Evolutionary conservation across 2,888 invertebrate genomes (phyloP).

Genomic region (Euplagia quadripunctaria): DNA sequence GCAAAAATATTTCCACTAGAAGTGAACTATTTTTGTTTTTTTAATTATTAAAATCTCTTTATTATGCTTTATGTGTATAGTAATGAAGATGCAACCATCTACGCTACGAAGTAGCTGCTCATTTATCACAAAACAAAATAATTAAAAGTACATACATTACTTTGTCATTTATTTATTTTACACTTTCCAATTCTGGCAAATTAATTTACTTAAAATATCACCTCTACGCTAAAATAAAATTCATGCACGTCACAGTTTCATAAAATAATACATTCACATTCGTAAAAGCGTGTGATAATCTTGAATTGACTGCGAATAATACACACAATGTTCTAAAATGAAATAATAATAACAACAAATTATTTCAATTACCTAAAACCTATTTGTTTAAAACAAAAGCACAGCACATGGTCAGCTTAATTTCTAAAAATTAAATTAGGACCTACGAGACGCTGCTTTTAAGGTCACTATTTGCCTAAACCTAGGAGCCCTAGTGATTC

Average conservation of each 20-base stretch:
- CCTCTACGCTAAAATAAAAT: conserved; percentile 71
- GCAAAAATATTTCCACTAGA: conserved; percentile 87
- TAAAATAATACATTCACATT: conserved; percentile 69
- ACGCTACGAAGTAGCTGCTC: conserved; percentile 82
- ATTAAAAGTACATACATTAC: conserved; percentile 75
- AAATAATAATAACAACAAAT: conserved; percentile 79
- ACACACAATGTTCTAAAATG: conserved; percentile 74
- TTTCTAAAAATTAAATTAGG: conserved; percentile 81
- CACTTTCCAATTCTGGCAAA: conserved; percentile 77
- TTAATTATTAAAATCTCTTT: conserved; percentile 86
- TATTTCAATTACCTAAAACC: conserved; percentile 83
- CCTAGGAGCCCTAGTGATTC: conserved; percentile 81
- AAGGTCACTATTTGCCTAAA: conserved; percentile 78
- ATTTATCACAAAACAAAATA: conserved; percentile 75
- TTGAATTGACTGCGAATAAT: conserved; percentile 84
- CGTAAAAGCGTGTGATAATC: conserved; percentile 76
- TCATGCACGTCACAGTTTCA: conserved; percentile 64
- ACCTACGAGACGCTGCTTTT: conserved; percentile 77
- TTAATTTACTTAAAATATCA: conserved; percentile 63
- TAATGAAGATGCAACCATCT: conserved; percentile 79
- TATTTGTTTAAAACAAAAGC: conserved; percentile 86
- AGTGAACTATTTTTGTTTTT: conserved; percentile 83
- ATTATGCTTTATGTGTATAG: conserved; percentile 77
- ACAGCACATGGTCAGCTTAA: conserved; percentile 87
- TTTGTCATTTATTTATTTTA: conserved; percentile 79